Percentiles rank a stretch among this genome's conserved stretches.
These are phyloP conservation scores for Linepithema humile DNA, from an alignment of 1,140 invertebrate genomes.

Conservation along the genomic window DNA sequence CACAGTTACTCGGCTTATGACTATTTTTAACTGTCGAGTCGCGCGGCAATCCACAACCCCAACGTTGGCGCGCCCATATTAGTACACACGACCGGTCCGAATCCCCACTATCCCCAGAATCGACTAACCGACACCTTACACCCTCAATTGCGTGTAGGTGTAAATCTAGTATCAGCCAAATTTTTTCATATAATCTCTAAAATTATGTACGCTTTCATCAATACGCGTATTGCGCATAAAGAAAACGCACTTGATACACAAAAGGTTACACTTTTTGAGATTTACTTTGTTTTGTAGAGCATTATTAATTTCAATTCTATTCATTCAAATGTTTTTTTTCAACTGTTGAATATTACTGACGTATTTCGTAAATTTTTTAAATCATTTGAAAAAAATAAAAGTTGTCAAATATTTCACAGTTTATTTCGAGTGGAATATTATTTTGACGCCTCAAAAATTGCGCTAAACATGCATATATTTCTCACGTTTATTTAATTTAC, in stretches of 20 bases:
- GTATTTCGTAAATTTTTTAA: background rate
- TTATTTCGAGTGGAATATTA: background rate
- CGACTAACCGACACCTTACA: constrained; percentile 82
- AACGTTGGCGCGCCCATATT: constrained; percentile 83
- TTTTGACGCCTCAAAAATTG: background rate
- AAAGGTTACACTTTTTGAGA: background rate
- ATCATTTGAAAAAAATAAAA: background rate
- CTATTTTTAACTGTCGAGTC: constrained; percentile 83
- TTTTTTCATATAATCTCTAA: background rate
- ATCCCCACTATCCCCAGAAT: constrained; percentile 83
- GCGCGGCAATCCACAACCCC: constrained; percentile 81
- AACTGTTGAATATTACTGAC: background rate
- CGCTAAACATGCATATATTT: background rate
- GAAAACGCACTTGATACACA: background rate
- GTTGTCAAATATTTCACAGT: background rate
- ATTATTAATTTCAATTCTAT: background rate
- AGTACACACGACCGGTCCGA: constrained; percentile 81
- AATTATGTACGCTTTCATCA: background rate
- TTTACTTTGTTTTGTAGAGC: too few relatives aligned
- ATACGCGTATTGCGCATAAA: background rate
- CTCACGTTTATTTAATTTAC: background rate
- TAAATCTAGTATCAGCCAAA: constrained; percentile 40
- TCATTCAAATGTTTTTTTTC: background rate
- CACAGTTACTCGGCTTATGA: constrained; percentile 79
- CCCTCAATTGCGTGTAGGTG: constrained; percentile 77